phyloP scores from a whole-genome alignment of 1,140 invertebrate genomes.

The Habropoda laboriosa region DNA sequence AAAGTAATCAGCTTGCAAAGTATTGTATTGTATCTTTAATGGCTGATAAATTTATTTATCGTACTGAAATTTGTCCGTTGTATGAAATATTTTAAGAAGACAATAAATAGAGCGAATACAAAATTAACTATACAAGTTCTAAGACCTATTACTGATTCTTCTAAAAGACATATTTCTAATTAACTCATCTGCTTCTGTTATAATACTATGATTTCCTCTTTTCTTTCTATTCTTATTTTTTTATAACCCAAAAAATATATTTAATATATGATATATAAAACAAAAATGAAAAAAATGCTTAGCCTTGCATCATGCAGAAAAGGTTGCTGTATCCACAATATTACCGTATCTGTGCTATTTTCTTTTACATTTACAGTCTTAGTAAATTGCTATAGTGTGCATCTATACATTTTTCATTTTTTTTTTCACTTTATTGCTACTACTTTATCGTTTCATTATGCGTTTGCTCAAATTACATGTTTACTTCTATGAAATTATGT shows the following conservation, averaged over 20 bases:
- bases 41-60: background rate
- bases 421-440: constrained; percentile 60
- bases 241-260: constrained; percentile 49
- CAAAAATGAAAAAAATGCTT: constrained; percentile 69
- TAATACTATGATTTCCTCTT: constrained; percentile 53
- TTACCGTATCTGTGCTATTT: constrained; percentile 54
- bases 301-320: constrained; percentile 57
- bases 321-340: constrained; percentile 37
- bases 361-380: constrained; percentile 75
- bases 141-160: constrained; percentile 67
- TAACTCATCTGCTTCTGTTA: constrained; percentile 43
- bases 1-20: constrained; percentile 17
- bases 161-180: constrained; percentile 52
- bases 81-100: constrained; percentile 65
- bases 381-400: constrained; percentile 74
- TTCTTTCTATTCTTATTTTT: constrained; percentile 56
- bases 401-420: constrained; percentile 67
- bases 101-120: constrained; percentile 78
- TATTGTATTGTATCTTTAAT: background rate
- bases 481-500: constrained; percentile 76
- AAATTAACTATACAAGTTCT: constrained; percentile 77
- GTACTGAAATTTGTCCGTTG: constrained; percentile 35
- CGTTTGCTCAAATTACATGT: constrained; percentile 75
- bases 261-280: constrained; percentile 56
- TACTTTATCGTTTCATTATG: constrained; percentile 76